These are phyloP conservation scores for Slavum lentiscoides DNA, from an alignment of 2,888 invertebrate genomes.

Conservation along the genomic window DNA sequence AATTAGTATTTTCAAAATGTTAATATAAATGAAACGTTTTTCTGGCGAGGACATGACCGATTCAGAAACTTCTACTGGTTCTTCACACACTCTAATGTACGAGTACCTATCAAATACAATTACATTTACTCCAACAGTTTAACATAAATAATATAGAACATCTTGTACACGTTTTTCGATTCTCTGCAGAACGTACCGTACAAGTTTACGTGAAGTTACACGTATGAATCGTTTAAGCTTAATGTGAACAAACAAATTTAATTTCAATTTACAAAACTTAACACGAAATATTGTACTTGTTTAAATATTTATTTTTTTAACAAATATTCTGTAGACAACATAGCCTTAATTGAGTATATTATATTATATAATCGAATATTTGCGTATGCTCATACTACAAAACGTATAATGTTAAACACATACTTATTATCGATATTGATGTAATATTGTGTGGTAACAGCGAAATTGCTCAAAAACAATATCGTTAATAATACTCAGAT, in stretches of 20 bases:
- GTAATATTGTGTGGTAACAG: not conserved
- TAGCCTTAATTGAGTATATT: not conserved
- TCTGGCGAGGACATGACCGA: not conserved
- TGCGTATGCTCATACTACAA: not conserved
- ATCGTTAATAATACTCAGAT: not conserved
- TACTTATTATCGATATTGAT: too few relatives aligned
- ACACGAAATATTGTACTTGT: not conserved
- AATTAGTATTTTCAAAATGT: too few relatives aligned
- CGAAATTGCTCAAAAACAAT: not conserved
- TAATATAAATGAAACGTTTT: too few relatives aligned
- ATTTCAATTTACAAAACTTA: not conserved
- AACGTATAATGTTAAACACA: not conserved
- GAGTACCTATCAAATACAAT: not conserved
- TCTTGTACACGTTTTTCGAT: not conserved
- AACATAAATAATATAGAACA: not conserved
- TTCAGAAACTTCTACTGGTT: not conserved
- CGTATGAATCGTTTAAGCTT: not conserved
- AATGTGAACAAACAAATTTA: not conserved
- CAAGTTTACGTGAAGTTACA: not conserved
- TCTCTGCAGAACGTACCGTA: too few relatives aligned
- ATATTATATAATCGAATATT: not conserved
- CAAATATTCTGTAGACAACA: not conserved
- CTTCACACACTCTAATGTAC: not conserved
- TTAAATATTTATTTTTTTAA: not conserved
- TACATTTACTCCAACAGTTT: not conserved